Percentiles rank a stretch among this genome's conserved stretches.
phyloP scores from a whole-genome alignment of 2,113 vertebrate species.

The Pelecanoides urinatrix region DNA sequence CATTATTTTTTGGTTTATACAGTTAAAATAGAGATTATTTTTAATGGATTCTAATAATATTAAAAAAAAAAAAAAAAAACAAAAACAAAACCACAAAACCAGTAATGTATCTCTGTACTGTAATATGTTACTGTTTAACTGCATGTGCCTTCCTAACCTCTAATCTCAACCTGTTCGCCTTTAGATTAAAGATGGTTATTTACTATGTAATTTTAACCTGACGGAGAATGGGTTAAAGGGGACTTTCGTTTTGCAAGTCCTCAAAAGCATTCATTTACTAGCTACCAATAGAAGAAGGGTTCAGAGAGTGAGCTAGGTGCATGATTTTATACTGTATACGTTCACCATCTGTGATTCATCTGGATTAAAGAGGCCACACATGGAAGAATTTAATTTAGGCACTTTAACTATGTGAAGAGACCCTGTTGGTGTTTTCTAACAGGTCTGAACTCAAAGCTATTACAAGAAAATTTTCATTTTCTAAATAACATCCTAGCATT shows the following conservation, averaged over 20 bases:
- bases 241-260: background rate
- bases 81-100: too few species aligned
- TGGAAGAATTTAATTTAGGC: background rate
- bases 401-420: background rate
- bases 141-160: background rate
- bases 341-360: background rate
- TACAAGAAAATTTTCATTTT: background rate
- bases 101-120: background rate
- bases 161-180: background rate
- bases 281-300: background rate
- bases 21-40: background rate
- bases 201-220: background rate
- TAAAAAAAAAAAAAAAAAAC: background rate
- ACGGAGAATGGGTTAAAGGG: background rate
- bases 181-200: background rate
- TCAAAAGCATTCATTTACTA: background rate
- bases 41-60: background rate
- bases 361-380: background rate
- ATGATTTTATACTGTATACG: background rate
- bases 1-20: background rate
- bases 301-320: background rate
- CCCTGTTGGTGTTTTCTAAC: background rate
- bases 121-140: background rate
- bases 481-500: background rate
- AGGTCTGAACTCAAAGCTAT: background rate